phyloP scores from a whole-genome alignment of 1,140 invertebrate genomes.

The Drosophila saltans region DNA sequence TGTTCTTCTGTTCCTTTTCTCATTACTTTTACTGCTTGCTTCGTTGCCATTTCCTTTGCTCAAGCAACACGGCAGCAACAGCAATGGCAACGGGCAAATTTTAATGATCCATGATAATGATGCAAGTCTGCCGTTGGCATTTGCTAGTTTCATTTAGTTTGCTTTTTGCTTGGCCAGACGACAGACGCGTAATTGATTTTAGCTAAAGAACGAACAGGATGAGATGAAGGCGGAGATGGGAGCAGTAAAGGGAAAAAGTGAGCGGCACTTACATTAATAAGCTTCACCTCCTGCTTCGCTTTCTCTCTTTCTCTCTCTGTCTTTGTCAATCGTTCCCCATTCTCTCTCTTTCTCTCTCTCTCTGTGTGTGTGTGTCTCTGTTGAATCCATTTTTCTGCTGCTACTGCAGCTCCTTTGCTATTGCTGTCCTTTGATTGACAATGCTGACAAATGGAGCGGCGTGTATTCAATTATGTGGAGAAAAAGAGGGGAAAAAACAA shows the following conservation, averaged over 20 bases:
- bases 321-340: not conserved
- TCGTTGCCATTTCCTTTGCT: conserved; percentile 55
- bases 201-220: conserved; percentile 9
- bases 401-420: conserved; percentile 14
- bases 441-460: conserved; percentile 65
- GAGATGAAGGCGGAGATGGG: not conserved
- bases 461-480: conserved; percentile 57
- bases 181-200: conserved; percentile 54
- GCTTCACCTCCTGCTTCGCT: conserved; percentile 13
- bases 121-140: conserved; percentile 57
- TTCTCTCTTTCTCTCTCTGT: not conserved
- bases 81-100: conserved; percentile 48
- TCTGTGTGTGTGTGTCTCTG: not conserved
- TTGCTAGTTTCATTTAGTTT: conserved; percentile 53
- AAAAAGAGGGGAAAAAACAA: conserved; percentile 46
- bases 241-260: conserved; percentile 12
- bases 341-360: not conserved
- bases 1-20: conserved; percentile 29
- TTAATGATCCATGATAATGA: conserved; percentile 82
- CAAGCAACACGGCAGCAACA: conserved; percentile 47
- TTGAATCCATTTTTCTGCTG: not conserved
- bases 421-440: conserved; percentile 62
- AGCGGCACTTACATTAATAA: conserved; percentile 52
- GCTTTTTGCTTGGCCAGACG: conserved; percentile 21
- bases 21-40: conserved; percentile 27